Percentiles rank a stretch among this genome's conserved stretches.
These are phyloP conservation scores for Anodontia alba DNA, from an alignment of 2,888 invertebrate genomes.

Conservation along the genomic window DNA sequence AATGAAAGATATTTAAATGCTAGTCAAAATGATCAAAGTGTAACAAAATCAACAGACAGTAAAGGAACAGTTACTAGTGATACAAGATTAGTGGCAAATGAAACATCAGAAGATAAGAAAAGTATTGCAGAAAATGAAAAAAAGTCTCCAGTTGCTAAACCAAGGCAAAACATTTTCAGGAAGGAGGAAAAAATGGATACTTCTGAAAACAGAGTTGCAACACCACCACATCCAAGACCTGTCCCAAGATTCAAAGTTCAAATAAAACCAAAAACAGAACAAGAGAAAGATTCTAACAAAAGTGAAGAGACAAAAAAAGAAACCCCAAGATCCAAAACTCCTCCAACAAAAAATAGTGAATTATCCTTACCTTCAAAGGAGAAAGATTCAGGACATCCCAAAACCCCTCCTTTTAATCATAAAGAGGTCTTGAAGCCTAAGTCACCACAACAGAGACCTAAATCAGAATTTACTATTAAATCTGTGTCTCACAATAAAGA, in stretches of 20 bases:
- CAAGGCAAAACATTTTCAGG: slow-evolving; percentile 50
- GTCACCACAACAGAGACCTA: slow-evolving; percentile 24
- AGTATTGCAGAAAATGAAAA: neutral
- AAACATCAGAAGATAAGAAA: neutral
- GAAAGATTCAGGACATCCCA: neutral
- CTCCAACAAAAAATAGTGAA: slow-evolving; percentile 22
- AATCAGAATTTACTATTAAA: slow-evolving; percentile 42
- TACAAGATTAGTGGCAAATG: neutral
- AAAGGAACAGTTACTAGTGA: neutral
- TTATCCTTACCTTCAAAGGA: neutral
- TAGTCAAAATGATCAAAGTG: neutral
- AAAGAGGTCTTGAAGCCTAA: slow-evolving; percentile 43
- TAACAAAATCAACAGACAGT: slow-evolving; percentile 4
- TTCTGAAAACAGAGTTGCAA: slow-evolving; percentile 31
- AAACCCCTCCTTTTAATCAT: slow-evolving; percentile 8
- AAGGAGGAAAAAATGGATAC: slow-evolving; percentile 65
- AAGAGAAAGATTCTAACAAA: slow-evolving; percentile 2
- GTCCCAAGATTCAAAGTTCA: slow-evolving; percentile 42
- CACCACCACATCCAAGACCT: slow-evolving; percentile 44
- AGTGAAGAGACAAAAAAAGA: slow-evolving; percentile 23
- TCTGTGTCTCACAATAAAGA: slow-evolving; percentile 6
- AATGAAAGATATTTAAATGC: slow-evolving; percentile 53
- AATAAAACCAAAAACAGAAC: slow-evolving; percentile 14
- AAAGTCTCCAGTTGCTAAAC: slow-evolving; percentile 54
- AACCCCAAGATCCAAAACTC: slow-evolving; percentile 43